Evolutionary conservation across 37 sponge, comb jelly and placozoan species (phyloP).

Genomic region (Geodia barretti): DNA sequence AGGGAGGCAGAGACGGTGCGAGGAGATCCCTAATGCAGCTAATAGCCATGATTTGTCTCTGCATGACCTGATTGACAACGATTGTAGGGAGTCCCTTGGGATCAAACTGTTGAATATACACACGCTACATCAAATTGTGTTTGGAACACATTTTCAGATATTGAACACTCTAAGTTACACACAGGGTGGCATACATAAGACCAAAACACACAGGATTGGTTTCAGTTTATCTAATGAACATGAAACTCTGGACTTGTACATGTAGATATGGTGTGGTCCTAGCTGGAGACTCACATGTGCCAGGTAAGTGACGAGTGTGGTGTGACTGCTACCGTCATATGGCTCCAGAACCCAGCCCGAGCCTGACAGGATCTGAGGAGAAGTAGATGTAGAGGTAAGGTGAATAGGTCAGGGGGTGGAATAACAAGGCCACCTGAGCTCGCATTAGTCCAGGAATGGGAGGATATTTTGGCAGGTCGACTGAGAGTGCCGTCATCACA

Average conservation of each 20-base stretch:
- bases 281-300: conserved; percentile 10
- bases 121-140: too few species aligned
- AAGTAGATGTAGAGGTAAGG: background rate
- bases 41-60: conserved; percentile 46
- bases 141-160: too few species aligned
- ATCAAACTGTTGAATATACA: conserved; percentile 47
- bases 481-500: conserved; percentile 58
- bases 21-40: conserved; percentile 16
- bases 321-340: background rate
- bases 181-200: too few species aligned
- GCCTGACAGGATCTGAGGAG: background rate
- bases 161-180: too few species aligned
- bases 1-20: too few species aligned
- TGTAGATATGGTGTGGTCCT: too few species aligned
- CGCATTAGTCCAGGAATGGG: conserved; percentile 26
- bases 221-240: too few species aligned
- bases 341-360: conserved; percentile 32
- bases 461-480: conserved; percentile 49
- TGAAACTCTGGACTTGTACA: too few species aligned
- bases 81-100: conserved; percentile 42
- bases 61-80: conserved; percentile 37
- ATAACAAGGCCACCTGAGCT: conserved; percentile 8
- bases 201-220: too few species aligned
- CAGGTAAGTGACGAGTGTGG: conserved; percentile 9
- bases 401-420: background rate